A percentile compares a stretch with the other conserved stretches of the same genome.
Conservation (phyloP, 2,888 invertebrate species). For the Eupithecia centaureata region DNA sequence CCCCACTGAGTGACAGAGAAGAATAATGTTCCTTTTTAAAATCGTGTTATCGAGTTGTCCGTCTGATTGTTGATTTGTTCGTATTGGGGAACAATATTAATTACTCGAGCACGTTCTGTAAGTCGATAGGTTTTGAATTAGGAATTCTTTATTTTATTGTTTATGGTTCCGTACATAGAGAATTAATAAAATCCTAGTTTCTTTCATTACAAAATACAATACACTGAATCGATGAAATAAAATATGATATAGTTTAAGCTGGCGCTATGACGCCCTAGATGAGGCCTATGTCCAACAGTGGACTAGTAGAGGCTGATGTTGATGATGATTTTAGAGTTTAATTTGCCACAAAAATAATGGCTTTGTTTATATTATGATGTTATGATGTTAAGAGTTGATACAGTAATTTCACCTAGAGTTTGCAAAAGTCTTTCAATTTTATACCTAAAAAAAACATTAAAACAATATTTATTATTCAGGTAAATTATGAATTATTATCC, state of each 20-base stretch:
- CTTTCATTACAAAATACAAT: background rate
- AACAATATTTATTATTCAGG: no score
- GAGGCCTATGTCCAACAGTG: no score
- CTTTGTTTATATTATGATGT: no score
- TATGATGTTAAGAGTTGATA: no score
- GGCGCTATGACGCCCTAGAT: no score
- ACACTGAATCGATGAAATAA: background rate
- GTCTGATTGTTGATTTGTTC: constrained; percentile 73
- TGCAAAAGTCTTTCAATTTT: no score
- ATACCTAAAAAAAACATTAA: no score
- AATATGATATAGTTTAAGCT: no score
- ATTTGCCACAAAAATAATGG: no score
- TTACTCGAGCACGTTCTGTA: constrained; percentile 73
- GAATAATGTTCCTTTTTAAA: constrained; percentile 64
- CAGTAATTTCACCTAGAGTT: no score
- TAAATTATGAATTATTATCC: background rate
- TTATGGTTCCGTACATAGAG: constrained; percentile 21
- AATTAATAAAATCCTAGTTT: background rate
- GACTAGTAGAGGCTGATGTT: no score
- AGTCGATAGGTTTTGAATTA: constrained; percentile 59
- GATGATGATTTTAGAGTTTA: no score
- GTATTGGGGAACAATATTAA: constrained; percentile 76
- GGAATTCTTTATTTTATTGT: constrained; percentile 24
- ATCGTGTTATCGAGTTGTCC: constrained; percentile 68
- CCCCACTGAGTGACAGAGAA: constrained; percentile 52